Evolutionary conservation across 64 coral and sea anemone species (phyloP).

Genomic region (Stichodactyla helianthus): DNA sequence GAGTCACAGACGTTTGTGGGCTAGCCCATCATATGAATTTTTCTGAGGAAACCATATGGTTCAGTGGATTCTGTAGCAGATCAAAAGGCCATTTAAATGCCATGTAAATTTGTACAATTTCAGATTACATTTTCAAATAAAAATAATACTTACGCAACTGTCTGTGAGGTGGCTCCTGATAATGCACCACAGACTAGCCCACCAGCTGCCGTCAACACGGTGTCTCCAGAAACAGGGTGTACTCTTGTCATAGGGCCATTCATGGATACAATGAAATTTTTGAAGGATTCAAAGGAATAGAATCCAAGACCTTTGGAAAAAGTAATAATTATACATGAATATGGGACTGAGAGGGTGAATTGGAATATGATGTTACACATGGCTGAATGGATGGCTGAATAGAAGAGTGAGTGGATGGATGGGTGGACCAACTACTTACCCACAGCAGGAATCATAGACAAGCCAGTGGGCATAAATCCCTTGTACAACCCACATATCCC

Average conservation of each 20-base stretch:
- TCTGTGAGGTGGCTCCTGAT: constrained; percentile 79
- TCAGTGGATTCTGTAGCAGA: no score
- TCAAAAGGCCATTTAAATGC: no score
- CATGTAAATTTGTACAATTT: no score
- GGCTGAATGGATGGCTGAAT: no score
- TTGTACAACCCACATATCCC: constrained; percentile 67
- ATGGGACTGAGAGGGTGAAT: no score
- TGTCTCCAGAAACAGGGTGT: constrained; percentile 60
- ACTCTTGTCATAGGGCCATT: constrained; percentile 51
- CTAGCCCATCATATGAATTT: no score
- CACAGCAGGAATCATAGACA: constrained; percentile 85
- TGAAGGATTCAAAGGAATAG: constrained; percentile 73
- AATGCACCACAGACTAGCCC: constrained; percentile 76
- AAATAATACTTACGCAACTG: constrained; percentile 70
- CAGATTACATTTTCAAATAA: neutral
- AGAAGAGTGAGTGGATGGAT: no score
- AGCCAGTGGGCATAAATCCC: constrained; percentile 64
- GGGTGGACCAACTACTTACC: constrained; percentile 2
- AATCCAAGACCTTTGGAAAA: constrained; percentile 66
- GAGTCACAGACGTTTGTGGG: no score
- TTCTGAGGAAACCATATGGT: no score
- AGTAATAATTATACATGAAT: neutral
- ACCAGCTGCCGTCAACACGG: constrained; percentile 59
- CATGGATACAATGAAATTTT: constrained; percentile 48
- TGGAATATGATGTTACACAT: neutral